Base-by-base conservation (phyloP, 2,113 vertebrate species). In the Mustelus asterias region DNA sequence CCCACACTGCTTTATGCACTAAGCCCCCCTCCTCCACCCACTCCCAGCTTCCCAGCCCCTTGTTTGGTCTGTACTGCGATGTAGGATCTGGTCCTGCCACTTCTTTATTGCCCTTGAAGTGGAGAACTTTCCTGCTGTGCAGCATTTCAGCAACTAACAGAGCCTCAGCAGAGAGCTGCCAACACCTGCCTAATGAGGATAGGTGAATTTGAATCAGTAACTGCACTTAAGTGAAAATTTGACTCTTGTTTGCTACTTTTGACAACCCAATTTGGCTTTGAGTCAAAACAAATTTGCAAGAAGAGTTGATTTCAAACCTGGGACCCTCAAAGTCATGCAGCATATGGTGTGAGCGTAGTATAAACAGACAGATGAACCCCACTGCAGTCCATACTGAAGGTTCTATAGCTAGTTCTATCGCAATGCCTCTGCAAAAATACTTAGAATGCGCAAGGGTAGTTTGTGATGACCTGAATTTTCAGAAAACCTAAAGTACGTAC, bases 211-310 rank as follows among this genome's bases (percentile, higher is more conserved):
- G 41, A 48, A 72, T 95, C 69, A 18, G 44, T 95, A 70, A 48
- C 65, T 93, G 11, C 63, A 70, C 3, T 54, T 90, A 2, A 48
- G 20, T 16, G 67, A 95, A 95, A 44, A 95, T 29, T 72, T 33
- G 41, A 44, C 67, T 95, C 65, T 24, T 72, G n/a, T 72, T 95
- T 70, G 37, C 94, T 70, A 33, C 44, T 95, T 41, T 76, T 70
- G 94, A 76, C 94, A 95, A 41, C 67, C 18, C 67, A 76, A 54
- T 70, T 72, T 95, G 94, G 69, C 94, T 11, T 54, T 72, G 94
- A 72, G 41, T 69, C 69, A 72, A 95, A 72, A 95, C 37, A 69
- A 44, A 95, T 95, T 44, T 20, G 70, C 69, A 72, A 54, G 9
- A 72, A 95, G 41, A 69, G 93, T 13, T 94, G 92, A 69, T 94